Base-by-base conservation (phyloP, 2,797 vertebrate species). In the Glyptemys insculpta region DNA sequence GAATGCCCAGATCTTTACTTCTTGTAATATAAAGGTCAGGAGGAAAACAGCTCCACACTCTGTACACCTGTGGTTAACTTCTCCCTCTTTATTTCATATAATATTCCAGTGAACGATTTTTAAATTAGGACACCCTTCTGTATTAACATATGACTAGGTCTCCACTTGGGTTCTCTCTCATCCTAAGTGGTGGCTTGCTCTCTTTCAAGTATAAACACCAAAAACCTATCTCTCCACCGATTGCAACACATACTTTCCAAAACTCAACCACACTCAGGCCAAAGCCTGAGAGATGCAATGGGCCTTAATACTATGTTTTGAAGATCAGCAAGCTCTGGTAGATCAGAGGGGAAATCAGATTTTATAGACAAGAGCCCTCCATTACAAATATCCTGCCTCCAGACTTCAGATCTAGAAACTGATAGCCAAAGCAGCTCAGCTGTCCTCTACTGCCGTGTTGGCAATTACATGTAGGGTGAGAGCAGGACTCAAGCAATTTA, bases 201-300 rank as follows among this genome's bases (percentile, higher is more conserved):
- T 68, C 89, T 93, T 91, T 54, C 81, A 88, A 92, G 84, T 25
- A 81, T 85, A 94, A 87, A 6, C 31, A 84, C 8, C 76, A 57
- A 90, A 89, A 23, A 52, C n/a, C 72, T 68, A 79, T 53, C 86
- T 94, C 90, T 83, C 54, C 78, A 74, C 7, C 53, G 6, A 1
- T 94, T 94, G 96, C 88, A 86, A 41, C 79, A 72, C 27, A 76
- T 82, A 79, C 12, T 80, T 91, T 54, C 79, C 14, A 41, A 50
- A 85, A 37, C 83, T 21, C 87, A 92, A 53, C 54, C 81, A 53
- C 11, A 95, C 1, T 87, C 54, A 83, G 34, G 8, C 10, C 50
- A 86, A 91, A 89, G 18, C 53, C 3, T 0, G 0, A 94, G 76
- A 81, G 50, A 81, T 4, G 88, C 14, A 29, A 74, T 83, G 81